Percentiles rank a stretch among this genome's conserved stretches.
Evolutionary conservation across 2,113 vertebrate species (phyloP).

Genomic region (Empidonax traillii): DNA sequence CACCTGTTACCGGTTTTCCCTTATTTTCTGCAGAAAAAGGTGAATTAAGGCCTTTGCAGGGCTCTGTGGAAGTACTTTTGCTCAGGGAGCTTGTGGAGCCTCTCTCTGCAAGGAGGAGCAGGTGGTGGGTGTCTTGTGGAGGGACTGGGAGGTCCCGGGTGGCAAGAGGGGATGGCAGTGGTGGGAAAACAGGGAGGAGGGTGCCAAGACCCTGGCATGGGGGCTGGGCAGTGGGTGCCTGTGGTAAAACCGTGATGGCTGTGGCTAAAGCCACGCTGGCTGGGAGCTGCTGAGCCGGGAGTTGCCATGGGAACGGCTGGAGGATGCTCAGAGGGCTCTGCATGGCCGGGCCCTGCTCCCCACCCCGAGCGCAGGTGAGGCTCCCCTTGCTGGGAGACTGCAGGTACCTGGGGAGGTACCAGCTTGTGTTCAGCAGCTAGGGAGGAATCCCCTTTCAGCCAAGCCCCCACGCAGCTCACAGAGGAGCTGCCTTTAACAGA

Average conservation of each 20-base stretch:
- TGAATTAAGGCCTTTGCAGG: not conserved
- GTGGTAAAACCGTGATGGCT: not conserved
- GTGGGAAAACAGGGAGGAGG: not conserved
- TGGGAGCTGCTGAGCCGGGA: not conserved
- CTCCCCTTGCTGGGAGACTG: not conserved
- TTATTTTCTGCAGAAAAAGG: not conserved
- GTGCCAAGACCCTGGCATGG: rapidly evolving
- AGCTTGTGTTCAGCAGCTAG: not conserved
- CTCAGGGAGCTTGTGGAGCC: not conserved
- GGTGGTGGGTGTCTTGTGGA: rapidly evolving
- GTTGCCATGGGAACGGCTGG: conserved; percentile 34
- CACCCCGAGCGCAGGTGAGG: rapidly evolving
- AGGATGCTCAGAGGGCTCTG: not conserved
- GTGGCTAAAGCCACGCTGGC: rapidly evolving
- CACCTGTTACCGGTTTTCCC: rapidly evolving
- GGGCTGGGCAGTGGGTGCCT: not conserved
- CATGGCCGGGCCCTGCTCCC: rapidly evolving
- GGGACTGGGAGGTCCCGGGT: not conserved
- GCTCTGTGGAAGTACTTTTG: not conserved
- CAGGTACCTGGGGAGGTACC: not conserved
- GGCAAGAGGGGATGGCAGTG: rapidly evolving
- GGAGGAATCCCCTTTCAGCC: not conserved
- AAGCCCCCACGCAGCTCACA: too few species aligned
- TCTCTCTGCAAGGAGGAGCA: rapidly evolving
- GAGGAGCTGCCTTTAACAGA: not conserved